phyloP scores from a whole-genome alignment of 2,113 vertebrate genomes.

The Plestiodon gilberti region DNA sequence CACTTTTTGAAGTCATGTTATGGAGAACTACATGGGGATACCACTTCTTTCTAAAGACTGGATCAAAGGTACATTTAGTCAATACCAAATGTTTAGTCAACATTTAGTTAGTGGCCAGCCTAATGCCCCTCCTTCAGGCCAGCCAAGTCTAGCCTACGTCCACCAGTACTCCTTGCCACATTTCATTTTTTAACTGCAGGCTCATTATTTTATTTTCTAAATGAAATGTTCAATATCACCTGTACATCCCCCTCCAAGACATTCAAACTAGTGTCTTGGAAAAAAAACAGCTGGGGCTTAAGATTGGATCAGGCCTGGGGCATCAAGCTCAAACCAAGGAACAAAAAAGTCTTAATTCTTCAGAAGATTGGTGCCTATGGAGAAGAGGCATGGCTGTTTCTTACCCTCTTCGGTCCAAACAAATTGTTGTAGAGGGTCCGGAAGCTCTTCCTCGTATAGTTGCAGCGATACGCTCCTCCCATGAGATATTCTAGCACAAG shows the following conservation, averaged over 20 bases:
- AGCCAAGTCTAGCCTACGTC: neutral
- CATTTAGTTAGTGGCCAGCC: no score
- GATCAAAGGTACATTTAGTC: neutral
- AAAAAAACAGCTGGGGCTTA: neutral
- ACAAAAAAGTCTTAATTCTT: neutral
- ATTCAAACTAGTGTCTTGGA: neutral
- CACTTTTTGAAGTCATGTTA: no score
- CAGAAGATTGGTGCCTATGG: neutral
- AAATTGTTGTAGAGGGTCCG: constrained; percentile 96
- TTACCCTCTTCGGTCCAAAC: constrained; percentile 96
- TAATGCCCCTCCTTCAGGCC: neutral
- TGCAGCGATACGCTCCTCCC: constrained; percentile 97
- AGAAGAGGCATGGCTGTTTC: neutral
- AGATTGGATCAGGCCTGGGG: neutral
- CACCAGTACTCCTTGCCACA: neutral
- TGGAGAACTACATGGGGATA: no score
- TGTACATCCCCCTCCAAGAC: neutral
- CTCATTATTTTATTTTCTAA: neutral
- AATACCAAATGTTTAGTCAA: no score
- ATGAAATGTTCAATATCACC: no score
- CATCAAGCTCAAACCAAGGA: neutral
- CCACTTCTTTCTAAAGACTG: neutral
- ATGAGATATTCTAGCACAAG: constrained; percentile 96
- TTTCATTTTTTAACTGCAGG: neutral
- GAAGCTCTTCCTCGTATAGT: constrained; percentile 95